Evolutionary conservation across 2,888 invertebrate species (phyloP), one percentile per base, ranked within the genome.

Genomic region (Amphimallon solstitiale): DNA sequence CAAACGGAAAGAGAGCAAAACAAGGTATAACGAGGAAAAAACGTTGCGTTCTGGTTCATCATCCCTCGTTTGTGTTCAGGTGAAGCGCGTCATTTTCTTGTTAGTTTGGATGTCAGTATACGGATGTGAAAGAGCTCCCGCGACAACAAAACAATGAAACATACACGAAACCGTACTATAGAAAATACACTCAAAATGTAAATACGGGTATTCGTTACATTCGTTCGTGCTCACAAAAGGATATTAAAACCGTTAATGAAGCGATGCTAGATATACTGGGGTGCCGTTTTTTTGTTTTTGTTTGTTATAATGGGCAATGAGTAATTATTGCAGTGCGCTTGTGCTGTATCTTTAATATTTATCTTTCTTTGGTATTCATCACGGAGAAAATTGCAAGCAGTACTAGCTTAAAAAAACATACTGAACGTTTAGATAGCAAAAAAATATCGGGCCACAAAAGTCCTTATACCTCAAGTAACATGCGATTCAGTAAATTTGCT

Each of bases 51-150:
- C 29, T 29, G 56, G 43, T 59, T 59, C 56, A 59, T 59, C 56
- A 45, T 59, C 43, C 56, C 43, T 59, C 56, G 56, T 59, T 29
- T 59, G 56, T 59, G 56, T 59, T 43, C 56, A 59, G 56, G 56
- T 59, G 56, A 59, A 59, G 56, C 56, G 43, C 56, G 56, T 43
- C 56, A 59, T 59, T 59, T 56, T 65, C 64, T 65, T 65, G 59
- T 65, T 65, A 65, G 64, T 59, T 59, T 65, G 64, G 48, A 38
- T 56, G 64, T 65, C 56, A 56, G 56, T 65, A 59, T 65, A n/a
- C n/a, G 48, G 40, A 48, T 23, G 34, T 48, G 64, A 65, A 59
- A 65, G 64, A 48, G 59, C 56, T 46, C 46, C 37, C 35, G 56
- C 48, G 48, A 65, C 64, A 65, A 65, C 48, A 56, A 65, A 56